Evolutionary conservation across 2,888 invertebrate genomes (phyloP), one percentile per base, ranked within the genome.

Genomic region (Thecophora atra): DNA sequence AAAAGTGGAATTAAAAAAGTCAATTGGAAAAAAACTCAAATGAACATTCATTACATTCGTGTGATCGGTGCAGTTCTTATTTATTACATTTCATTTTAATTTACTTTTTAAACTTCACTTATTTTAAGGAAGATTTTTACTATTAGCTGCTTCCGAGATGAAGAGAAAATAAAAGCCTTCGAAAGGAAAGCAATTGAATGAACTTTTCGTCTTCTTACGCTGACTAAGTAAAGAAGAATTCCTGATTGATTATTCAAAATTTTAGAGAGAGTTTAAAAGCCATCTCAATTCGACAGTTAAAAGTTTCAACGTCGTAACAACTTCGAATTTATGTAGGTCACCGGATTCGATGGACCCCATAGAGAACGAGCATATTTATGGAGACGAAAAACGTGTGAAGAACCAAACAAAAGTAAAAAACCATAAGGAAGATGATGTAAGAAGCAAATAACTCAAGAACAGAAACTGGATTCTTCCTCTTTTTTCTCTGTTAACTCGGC

Each of bases 301-400:
- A 13, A 17, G 13, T 37, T 63, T 37, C 37, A 6, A n/a, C 37
- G 64, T n/a, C n/a, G 47, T 63, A 37, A 63, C 21, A 64, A 44
- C 44, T 64, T 64, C 21, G 17, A 47, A 64, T 44, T 44, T 64
- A 64, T 44, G 47, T 64, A 24, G 64, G 64, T 64, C 47, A 47
- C 21, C 64, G 26, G 17, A 37, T 8, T 37, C 37, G 37, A 37
- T 6, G 37, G 37, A 8, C 6, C 7, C 6, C 6, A 2, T 6
- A 2, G 11, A 37, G 37, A 37, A 37, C 6, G 1, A 37, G 11
- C 11, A 37, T 37, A 37, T n/a, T n/a, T n/a, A 37, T 8, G 1
- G 37, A 37, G 11, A 37, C 11, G 11, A 37, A 37, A 1, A 37
- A 37, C n/a, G n/a, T n/a, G n/a, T n/a, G n/a, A n/a, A n/a, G n/a